These are phyloP conservation scores for Brachionus rotundiformis DNA, from an alignment of 1,140 invertebrate species.

Conservation along the genomic window DNA sequence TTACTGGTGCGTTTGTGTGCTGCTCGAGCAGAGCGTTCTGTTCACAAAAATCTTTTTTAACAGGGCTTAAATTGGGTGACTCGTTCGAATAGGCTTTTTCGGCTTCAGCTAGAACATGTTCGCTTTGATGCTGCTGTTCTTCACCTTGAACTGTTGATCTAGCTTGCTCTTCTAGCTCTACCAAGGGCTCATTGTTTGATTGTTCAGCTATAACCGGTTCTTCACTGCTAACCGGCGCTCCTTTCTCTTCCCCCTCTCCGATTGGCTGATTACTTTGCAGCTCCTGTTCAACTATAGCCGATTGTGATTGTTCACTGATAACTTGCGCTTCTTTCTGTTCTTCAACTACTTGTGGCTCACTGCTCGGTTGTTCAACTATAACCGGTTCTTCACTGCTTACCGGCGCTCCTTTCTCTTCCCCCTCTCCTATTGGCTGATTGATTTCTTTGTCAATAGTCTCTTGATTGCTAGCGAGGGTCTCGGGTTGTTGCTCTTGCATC, in stretches of 20 bases:
- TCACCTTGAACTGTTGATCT: background rate
- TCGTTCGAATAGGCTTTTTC: background rate
- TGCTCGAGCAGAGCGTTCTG: background rate
- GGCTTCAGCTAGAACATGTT: too few species aligned
- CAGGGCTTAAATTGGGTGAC: constrained; percentile 30
- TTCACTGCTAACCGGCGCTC: background rate
- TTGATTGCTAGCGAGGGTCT: too few species aligned
- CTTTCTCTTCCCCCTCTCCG: background rate
- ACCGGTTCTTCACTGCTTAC: background rate
- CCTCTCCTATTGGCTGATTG: too few species aligned
- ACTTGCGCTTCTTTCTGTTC: background rate
- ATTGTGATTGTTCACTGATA: too few species aligned
- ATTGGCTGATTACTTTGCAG: too few species aligned
- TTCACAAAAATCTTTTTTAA: constrained; percentile 20
- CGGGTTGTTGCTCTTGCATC: too few species aligned
- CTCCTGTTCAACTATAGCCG: too few species aligned
- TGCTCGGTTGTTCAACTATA: background rate
- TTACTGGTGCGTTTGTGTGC: background rate
- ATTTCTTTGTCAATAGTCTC: too few species aligned
- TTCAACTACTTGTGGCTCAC: background rate
- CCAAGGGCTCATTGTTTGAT: background rate
- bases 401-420: too few species aligned
- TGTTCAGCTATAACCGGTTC: background rate
- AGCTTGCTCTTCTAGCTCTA: background rate
- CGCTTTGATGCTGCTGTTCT: too few species aligned